A percentile compares a stretch with the other conserved stretches of the same genome.
Evolutionary conservation across 2,113 vertebrate species (phyloP).

Genomic region (Corvus moneduloides): DNA sequence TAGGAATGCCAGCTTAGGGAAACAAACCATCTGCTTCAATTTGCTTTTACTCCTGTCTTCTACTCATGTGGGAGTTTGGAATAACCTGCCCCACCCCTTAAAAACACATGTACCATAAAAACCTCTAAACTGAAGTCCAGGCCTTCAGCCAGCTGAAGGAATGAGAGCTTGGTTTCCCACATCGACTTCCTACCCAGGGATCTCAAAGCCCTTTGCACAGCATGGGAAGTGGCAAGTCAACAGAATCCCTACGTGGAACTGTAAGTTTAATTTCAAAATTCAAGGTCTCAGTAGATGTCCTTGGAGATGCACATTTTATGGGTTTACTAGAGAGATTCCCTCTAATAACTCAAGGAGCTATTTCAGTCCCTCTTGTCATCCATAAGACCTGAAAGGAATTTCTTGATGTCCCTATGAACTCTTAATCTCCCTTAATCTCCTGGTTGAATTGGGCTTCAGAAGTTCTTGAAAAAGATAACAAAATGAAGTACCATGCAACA

Average conservation of each 20-base stretch:
- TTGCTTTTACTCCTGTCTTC: conserved; percentile 14
- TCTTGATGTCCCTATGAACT: not conserved
- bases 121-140: not conserved
- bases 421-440: not conserved
- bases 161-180: conserved; percentile 10
- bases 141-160: conserved; percentile 21
- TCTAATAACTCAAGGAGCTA: not conserved
- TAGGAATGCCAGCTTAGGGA: conserved; percentile 63
- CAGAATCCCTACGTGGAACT: not conserved
- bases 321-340: not conserved
- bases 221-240: conserved; percentile 14
- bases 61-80: conserved; percentile 49
- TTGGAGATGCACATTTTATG: not conserved
- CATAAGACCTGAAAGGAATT: not conserved
- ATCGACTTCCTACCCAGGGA: not conserved
- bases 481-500: not conserved
- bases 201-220: not conserved
- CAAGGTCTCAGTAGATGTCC: not conserved
- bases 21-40: conserved; percentile 49
- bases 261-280: not conserved
- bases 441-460: not conserved
- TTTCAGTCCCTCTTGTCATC: not conserved
- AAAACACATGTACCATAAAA: conserved; percentile 9
- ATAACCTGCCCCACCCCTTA: conserved; percentile 13
- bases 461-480: not conserved